These are phyloP conservation scores for Phragmatobia fuliginosa DNA, from an alignment of 2,888 invertebrate genomes.

Conservation along the genomic window DNA sequence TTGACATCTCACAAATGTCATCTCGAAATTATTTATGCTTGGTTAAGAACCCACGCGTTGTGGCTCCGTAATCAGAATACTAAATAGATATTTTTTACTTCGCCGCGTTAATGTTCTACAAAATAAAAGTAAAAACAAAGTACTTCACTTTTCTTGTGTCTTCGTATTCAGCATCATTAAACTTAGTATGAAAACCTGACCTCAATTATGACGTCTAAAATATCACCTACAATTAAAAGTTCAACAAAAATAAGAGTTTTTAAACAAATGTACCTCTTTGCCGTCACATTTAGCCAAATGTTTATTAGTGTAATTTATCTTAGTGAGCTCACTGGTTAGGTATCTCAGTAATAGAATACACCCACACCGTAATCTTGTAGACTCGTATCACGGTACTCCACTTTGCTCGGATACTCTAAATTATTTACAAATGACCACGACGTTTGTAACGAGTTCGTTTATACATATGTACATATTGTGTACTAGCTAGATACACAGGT, in stretches of 20 bases:
- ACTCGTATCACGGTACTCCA: too few relatives aligned
- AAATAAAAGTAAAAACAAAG: not conserved
- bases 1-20: too few relatives aligned
- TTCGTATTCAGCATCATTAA: too few relatives aligned
- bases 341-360: not conserved
- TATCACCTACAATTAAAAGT: not conserved
- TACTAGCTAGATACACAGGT: too few relatives aligned
- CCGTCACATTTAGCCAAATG: not conserved
- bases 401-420: not conserved
- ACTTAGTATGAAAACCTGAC: too few relatives aligned
- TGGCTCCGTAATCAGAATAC: not conserved
- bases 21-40: too few relatives aligned
- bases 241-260: not conserved
- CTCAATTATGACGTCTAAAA: too few relatives aligned
- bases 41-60: too few relatives aligned
- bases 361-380: conserved; percentile 6
- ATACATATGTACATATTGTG: not conserved
- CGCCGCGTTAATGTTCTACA: not conserved
- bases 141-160: not conserved
- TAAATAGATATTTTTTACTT: not conserved
- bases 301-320: not conserved
- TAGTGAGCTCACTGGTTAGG: not conserved
- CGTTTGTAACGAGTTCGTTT: conserved; percentile 1
- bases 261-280: not conserved
- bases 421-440: conserved; percentile 14